Evolutionary conservation across 2,113 vertebrate genomes (phyloP).

Genomic region (Anser brachyrhynchus): DNA sequence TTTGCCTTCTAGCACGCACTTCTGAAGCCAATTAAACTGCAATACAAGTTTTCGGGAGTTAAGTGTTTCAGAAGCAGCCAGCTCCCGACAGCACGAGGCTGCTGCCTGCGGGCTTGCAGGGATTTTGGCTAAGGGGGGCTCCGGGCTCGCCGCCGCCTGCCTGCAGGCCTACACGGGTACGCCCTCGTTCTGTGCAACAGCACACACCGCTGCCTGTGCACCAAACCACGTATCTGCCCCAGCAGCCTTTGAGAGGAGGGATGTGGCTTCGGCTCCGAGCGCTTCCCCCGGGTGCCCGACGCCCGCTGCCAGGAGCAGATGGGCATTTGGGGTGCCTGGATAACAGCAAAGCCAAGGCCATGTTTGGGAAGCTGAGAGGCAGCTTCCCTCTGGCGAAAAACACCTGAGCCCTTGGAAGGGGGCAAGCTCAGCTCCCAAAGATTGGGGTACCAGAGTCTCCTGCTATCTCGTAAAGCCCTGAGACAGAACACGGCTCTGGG

Average conservation of each 20-base stretch:
- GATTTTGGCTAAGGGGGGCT: neutral
- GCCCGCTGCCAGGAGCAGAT: neutral
- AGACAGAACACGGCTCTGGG: neutral
- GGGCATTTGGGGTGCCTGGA: neutral
- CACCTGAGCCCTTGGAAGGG: neutral
- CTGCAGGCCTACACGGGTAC: accelerated
- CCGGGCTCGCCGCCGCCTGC: accelerated
- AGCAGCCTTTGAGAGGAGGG: neutral
- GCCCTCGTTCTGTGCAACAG: neutral
- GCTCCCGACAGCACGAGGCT: neutral
- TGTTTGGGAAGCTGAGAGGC: neutral
- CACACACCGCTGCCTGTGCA: neutral
- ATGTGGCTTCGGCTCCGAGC: neutral
- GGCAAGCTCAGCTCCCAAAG: neutral
- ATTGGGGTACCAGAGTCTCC: neutral
- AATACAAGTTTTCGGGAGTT: neutral
- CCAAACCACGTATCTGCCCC: neutral
- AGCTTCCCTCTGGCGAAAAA: neutral
- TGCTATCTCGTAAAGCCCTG: neutral
- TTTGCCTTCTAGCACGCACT: neutral
- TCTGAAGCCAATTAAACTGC: neutral
- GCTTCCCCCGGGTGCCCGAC: neutral
- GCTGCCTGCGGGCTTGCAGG: neutral
- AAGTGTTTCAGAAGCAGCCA: neutral
- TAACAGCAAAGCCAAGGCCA: neutral